phyloP scores from a whole-genome alignment of 2,888 invertebrate genomes.

The Lasioglossum zephyrum region DNA sequence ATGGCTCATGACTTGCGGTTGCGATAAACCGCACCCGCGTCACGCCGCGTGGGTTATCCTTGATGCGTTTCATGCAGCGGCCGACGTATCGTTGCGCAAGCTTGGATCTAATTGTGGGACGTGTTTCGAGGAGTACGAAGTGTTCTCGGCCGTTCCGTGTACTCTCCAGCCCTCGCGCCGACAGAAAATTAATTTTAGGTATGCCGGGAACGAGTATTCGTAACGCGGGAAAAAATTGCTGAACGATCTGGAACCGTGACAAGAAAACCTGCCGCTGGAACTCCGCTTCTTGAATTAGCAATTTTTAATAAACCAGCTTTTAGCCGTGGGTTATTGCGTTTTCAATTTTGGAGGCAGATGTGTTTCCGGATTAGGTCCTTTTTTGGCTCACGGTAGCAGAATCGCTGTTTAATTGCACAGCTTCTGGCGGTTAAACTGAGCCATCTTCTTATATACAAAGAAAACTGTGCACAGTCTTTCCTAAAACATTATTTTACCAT shows the following conservation, averaged over 20 bases:
- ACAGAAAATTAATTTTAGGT: neutral
- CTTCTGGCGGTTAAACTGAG: neutral
- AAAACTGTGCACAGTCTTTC: too few species aligned
- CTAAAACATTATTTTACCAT: too few species aligned
- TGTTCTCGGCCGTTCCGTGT: neutral
- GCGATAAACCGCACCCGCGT: slow-evolving; percentile 71
- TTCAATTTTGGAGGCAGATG: neutral
- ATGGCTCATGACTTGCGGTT: slow-evolving; percentile 75
- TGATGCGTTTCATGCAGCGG: slow-evolving; percentile 55
- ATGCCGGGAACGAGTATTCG: neutral
- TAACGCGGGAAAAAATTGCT: neutral
- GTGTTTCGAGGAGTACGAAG: neutral
- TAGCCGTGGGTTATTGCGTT: neutral
- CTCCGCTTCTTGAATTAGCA: neutral
- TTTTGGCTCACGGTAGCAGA: neutral
- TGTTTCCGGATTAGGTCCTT: neutral
- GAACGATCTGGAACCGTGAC: slow-evolving; percentile 1
- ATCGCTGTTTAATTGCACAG: neutral
- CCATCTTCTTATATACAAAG: too few species aligned
- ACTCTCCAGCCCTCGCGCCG: neutral
- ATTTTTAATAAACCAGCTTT: slow-evolving; percentile 1
- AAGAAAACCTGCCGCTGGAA: neutral
- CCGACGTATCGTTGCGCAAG: slow-evolving; percentile 41
- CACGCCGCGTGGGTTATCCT: slow-evolving; percentile 68
- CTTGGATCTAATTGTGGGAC: slow-evolving; percentile 35